A percentile compares a stretch with the other conserved stretches of the same genome.
These are phyloP conservation scores for Caenorhabditis sp. DNA, from an alignment of 2,888 invertebrate genomes.

Conservation along the genomic window DNA sequence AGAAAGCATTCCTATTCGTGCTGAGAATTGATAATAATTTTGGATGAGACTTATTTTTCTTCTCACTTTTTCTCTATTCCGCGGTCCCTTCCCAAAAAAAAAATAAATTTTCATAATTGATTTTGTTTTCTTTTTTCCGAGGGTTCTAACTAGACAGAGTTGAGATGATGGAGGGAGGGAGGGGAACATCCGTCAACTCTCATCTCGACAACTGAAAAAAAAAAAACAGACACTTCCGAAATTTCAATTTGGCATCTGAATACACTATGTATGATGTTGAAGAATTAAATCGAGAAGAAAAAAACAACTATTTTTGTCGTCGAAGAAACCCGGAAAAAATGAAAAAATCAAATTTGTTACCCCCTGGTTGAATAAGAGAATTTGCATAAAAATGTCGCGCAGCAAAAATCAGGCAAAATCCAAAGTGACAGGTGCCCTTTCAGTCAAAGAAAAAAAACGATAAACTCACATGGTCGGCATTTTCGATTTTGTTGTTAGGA, in stretches of 20 bases:
- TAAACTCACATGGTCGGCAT: conserved; percentile 43
- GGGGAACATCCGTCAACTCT: not conserved
- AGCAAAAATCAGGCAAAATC: not conserved
- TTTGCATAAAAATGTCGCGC: not conserved
- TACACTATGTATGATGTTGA: no score
- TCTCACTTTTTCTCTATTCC: no score
- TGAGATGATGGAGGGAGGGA: not conserved
- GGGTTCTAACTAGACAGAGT: not conserved
- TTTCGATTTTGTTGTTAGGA: not conserved
- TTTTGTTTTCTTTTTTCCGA: not conserved
- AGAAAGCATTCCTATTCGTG: no score
- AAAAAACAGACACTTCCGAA: not conserved
- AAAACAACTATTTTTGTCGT: no score
- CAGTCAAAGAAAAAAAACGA: not conserved
- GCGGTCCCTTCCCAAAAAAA: not conserved
- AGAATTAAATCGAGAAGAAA: not conserved
- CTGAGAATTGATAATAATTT: not conserved
- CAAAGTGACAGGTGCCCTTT: not conserved
- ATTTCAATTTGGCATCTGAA: not conserved
- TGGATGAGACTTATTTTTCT: not conserved
- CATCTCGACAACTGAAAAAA: not conserved
- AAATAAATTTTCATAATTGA: not conserved
- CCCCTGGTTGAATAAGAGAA: not conserved
- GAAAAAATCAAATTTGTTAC: not conserved
- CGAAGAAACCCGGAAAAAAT: not conserved